These are phyloP conservation scores for Gnatocerus cornutus DNA, from an alignment of 2,888 invertebrate genomes.

Conservation along the genomic window DNA sequence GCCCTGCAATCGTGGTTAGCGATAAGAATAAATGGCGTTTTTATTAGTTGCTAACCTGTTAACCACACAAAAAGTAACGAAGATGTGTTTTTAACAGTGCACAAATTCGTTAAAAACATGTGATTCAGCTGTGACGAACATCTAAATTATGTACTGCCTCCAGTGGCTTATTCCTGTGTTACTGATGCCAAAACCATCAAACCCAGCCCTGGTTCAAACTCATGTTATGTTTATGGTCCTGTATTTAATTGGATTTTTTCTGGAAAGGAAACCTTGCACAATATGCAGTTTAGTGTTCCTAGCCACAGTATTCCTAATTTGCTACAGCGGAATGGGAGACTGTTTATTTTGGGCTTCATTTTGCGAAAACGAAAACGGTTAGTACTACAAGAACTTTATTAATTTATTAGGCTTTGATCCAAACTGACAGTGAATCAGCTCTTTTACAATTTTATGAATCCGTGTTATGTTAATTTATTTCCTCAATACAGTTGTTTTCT, in stretches of 20 bases:
- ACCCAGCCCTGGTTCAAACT: slow-evolving; percentile 95
- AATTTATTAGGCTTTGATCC: slow-evolving; percentile 6
- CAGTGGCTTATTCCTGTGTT: slow-evolving; percentile 98
- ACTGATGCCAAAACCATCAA: slow-evolving; percentile 97
- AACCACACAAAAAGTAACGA: background rate
- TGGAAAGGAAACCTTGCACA: slow-evolving; percentile 97
- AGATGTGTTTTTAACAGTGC: slow-evolving; percentile 21
- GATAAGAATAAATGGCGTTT: slow-evolving; percentile 46
- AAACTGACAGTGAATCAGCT: slow-evolving; percentile 22
- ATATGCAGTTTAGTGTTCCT: slow-evolving; percentile 97
- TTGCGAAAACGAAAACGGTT: slow-evolving; percentile 78
- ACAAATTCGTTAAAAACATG: slow-evolving; percentile 34
- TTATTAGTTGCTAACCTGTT: slow-evolving; percentile 41
- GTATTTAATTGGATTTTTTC: slow-evolving; percentile 96
- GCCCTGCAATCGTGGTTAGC: slow-evolving; percentile 35
- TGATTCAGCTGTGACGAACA: slow-evolving; percentile 34
- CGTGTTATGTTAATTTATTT: slow-evolving; percentile 27
- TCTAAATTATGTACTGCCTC: slow-evolving; percentile 89
- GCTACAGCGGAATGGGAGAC: slow-evolving; percentile 96
- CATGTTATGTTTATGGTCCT: slow-evolving; percentile 98
- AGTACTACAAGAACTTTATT: slow-evolving; percentile 33
- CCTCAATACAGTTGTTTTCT: slow-evolving; percentile 17
- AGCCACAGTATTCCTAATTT: slow-evolving; percentile 93
- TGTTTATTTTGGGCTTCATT: slow-evolving; percentile 93
- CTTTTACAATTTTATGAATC: slow-evolving; percentile 6